Evolutionary conservation across 2,888 invertebrate genomes (phyloP).

Genomic region (Trachelus troglodyta): DNA sequence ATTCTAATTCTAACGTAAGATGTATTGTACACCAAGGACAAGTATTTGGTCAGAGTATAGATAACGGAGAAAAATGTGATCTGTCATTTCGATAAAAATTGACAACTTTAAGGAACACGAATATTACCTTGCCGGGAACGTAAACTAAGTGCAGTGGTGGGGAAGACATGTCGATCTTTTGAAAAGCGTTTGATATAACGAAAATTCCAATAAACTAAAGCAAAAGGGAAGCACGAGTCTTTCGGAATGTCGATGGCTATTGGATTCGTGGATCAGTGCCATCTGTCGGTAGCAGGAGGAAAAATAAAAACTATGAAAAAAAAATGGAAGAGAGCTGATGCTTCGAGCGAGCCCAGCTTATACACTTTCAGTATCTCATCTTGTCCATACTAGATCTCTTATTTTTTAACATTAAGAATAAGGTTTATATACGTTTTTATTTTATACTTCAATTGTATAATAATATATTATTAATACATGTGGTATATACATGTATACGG

Average conservation of each 20-base stretch:
- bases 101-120: not conserved
- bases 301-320: not conserved
- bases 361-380: slow-evolving; percentile 22
- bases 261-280: not conserved
- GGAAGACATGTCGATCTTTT: not conserved
- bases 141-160: not conserved
- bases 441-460: slow-evolving; percentile 19
- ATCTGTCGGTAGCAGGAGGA: not conserved
- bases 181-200: not conserved
- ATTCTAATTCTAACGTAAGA: not conserved
- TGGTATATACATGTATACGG: not conserved
- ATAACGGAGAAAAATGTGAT: not conserved
- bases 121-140: not conserved
- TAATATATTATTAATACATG: slow-evolving; percentile 9
- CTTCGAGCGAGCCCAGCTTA: not conserved
- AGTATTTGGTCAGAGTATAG: not conserved
- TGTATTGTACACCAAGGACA: not conserved
- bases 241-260: no score
- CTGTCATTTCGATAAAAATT: not conserved
- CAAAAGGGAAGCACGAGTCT: no score
- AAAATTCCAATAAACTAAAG: not conserved
- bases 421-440: slow-evolving; percentile 16
- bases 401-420: slow-evolving; percentile 6
- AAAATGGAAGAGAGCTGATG: not conserved
- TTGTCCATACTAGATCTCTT: slow-evolving; percentile 22